Conservation (phyloP, 1,140 invertebrate species). For the Papilio polyxenes region DNA sequence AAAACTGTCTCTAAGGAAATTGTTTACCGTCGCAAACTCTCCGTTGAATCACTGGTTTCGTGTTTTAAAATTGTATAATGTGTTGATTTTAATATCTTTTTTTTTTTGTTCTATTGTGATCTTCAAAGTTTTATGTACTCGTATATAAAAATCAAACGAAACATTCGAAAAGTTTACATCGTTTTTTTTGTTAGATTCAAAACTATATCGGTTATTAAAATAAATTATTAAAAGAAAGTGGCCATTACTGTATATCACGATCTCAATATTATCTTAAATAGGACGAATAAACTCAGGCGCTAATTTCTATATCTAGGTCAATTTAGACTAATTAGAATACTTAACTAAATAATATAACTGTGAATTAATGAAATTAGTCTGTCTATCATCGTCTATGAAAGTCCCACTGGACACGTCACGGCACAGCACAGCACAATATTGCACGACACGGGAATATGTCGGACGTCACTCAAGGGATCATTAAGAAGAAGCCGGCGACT, state of each 20-base stretch:
- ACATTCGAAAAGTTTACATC: background rate
- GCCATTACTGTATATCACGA: too few species aligned
- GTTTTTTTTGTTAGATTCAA: too few species aligned
- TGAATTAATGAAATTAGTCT: background rate
- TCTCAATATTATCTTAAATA: too few species aligned
- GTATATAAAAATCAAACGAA: background rate
- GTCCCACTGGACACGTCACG: background rate
- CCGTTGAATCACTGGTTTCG: conserved; percentile 31
- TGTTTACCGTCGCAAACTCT: conserved; percentile 26
- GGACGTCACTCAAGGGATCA: conserved; percentile 41
- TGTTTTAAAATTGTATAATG: conserved; percentile 32
- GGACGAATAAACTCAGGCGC: background rate
- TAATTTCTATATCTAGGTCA: too few species aligned
- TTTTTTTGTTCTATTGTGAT: background rate
- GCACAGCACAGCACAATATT: too few species aligned
- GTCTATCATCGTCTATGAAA: conserved; percentile 1
- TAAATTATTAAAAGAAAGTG: too few species aligned
- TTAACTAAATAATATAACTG: background rate
- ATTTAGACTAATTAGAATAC: too few species aligned
- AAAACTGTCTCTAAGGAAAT: conserved; percentile 32
- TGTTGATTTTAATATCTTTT: conserved; percentile 2
- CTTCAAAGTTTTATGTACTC: background rate
- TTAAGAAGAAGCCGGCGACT: conserved; percentile 30
- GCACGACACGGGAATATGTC: background rate
- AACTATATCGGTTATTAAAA: too few species aligned